Base-by-base conservation (phyloP, 2,888 invertebrate genomes). In the Caenorhabditis sp. region DNA sequence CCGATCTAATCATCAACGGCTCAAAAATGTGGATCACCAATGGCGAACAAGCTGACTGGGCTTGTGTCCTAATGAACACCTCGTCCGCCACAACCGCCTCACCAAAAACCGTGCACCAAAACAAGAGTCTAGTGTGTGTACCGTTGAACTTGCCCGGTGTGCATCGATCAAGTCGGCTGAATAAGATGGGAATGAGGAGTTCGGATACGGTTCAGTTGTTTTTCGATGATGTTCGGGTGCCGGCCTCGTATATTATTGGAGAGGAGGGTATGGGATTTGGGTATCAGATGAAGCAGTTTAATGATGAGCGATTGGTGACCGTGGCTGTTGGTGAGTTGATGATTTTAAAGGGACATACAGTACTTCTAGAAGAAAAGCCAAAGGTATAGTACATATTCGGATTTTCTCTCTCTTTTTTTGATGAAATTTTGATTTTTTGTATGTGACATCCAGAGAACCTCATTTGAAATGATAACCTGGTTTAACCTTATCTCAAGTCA, bases 21-120 rank as follows among this genome's bases (percentile, higher is more conserved):
- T 88, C 89, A 26, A 91, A 91, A 82, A 90, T 90, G 90, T 91
- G 91, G 91, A 91, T 89, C 54, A 91, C 91, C 3, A 91, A 90
- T 80, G 91, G 90, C 0, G 83, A 86, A 23, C 82, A 82, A 82
- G 91, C 91, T 0, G 91, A 91, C 84, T 91, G 91, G 91, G 90
- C 91, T 86, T 91, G 91, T 83, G 86, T 91, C 25, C 84, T 91
- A 56, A 90, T 89, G 23, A 91, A 91, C 85, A 91, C 91, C 0
- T 85, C 88, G 3, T 54, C 52, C n/a, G 84, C 89, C 7, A 89
- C 89, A 0, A 4, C 5, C 4, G 10, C 5, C 10, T 31, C 31
- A 4, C 31, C 4, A 31, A 4, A 31, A 31, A 80, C 81, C 20
- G 73, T 85, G 74, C 90, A 91, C 79, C 80, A 83, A 67, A 91